Evolutionary conservation across 2,888 invertebrate species (phyloP), one percentile per base, ranked within the genome.

Genomic region (Gandaritis pyraliata): DNA sequence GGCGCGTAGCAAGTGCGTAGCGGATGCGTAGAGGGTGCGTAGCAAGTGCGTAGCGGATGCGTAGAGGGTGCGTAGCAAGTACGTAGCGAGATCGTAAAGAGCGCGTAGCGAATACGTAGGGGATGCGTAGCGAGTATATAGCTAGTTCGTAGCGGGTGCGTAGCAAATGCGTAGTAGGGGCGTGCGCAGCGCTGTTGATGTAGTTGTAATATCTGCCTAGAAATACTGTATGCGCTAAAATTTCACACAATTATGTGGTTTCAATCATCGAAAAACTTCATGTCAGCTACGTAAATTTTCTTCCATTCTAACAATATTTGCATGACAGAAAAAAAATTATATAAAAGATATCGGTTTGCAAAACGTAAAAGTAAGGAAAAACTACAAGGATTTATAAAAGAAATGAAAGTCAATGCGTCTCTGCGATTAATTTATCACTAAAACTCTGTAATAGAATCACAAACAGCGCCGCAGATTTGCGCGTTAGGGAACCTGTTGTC

Each of bases 401-500:
- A 43, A 43, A 16, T 16, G 11, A 43, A 10, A 43, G 2, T 43
- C 43, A 16, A 43, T 43, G 16, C 16, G 8, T 16, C 11, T 5
- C 11, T 3, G 11, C 16, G 8, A 3, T 11, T 43, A 10, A 43
- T 43, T 43, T 43, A 43, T 43, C 2, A 15, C 63, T 57, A 36
- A n/a, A 67, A 64, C 1, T 64, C 64, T 8, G 71, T 47, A 4
- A 51, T 15, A 0, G 47, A 13, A 3, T 46, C 33, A 30, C 85
- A 85, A 0, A 66, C 39, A 0, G 68, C 49, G 0, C 67, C 36
- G 58, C 87, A 87, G 0, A 61, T 2, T 55, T 80, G 74, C 8
- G 66, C 57, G 3, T 59, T 74, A 0, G 43, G 0, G 60, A 88
- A 90, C 50, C 81, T 74, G 57, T 90, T 89, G 0, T 15, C 0